Evolutionary conservation across 1,140 invertebrate genomes (phyloP), one percentile per base, ranked within the genome.

Genomic region (Paramacrobiotus metropolitanus): DNA sequence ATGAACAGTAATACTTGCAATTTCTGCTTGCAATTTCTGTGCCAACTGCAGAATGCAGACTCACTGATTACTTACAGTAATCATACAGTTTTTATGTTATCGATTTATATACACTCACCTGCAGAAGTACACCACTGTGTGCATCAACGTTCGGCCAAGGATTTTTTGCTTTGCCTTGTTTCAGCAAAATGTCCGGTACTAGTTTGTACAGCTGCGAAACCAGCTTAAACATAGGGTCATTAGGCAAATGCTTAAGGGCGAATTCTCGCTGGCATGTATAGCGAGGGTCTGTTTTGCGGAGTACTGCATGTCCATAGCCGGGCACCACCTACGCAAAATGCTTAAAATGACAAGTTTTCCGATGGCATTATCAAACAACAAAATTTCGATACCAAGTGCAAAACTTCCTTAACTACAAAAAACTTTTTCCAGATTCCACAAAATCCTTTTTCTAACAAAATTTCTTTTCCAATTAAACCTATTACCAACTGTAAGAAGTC

Each of bases 101-200:
- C n/a, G 61, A 65, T 44, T 31, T 29, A 62, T 21, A 21, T 21
- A 62, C 59, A 31, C 30, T 21, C 73, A 82, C 81, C 76, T 83
- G 81, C 61, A 96, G 76, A 29, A 96, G 76, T 15, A 94, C 89
- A 66, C 92, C 92, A 67, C 88, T 93, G 76, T 95, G 91, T 59
- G 92, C 90, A 76, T 97, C 92, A 67, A 96, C 92, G 77, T 96
- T 96, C 62, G 92, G 92, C 90, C 90, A 97, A 62, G 92, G 92
- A 79, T 97, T 97, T 79, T 92, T 91, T 4, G 93, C 89, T 75
- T 97, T 96, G 68, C 91, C 91, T 64, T 87, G 85, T 70, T 91
- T 87, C 64, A 86, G 79, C 15, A 97, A 82, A 66, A 95, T 83
- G 65, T 87, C 85, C 1, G 92, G 92, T 55, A 92, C 89, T 31